Conservation (phyloP, 2,797 vertebrate genomes). For the Esox masquinongy region DNA sequence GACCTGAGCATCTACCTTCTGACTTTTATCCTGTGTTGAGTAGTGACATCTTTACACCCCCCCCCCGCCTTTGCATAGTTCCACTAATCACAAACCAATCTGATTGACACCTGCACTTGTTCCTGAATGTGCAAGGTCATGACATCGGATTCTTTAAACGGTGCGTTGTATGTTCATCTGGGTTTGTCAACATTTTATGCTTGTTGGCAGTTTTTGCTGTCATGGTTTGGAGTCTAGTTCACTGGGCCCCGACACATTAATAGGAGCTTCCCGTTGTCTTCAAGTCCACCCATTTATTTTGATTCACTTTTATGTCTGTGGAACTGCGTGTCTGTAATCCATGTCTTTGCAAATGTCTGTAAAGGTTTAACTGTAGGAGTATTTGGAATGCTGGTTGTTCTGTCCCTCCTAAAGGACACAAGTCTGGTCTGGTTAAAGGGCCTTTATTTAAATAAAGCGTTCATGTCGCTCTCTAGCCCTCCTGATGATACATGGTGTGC, state of each 20-base stretch:
- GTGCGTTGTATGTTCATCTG: neutral
- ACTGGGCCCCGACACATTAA: constrained; percentile 47
- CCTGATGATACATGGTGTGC: constrained; percentile 61
- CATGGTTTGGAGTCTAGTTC: constrained; percentile 39
- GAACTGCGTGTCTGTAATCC: constrained; percentile 11
- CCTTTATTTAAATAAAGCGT: constrained; percentile 31
- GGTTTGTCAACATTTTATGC: neutral
- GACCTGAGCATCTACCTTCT: constrained; percentile 49
- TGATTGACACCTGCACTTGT: constrained; percentile 48
- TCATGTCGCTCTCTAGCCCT: constrained; percentile 43
- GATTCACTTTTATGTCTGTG: constrained; percentile 18
- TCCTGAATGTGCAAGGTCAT: constrained; percentile 16
- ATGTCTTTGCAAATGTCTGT: constrained; percentile 22
- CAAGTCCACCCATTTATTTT: constrained; percentile 24
- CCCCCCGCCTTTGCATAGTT: neutral
- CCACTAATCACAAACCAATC: constrained; percentile 16
- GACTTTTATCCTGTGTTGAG: constrained; percentile 36
- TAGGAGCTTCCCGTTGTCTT: constrained; percentile 18
- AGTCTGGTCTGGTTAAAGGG: constrained; percentile 52
- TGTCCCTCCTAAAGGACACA: constrained; percentile 53
- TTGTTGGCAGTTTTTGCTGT: constrained; percentile 35
- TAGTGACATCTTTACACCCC: constrained; percentile 39
- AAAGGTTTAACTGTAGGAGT: constrained; percentile 58
- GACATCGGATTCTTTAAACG: neutral
- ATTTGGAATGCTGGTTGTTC: constrained; percentile 76